A percentile compares a stretch with the other conserved stretches of the same genome.
Evolutionary conservation across 2,888 invertebrate genomes (phyloP).

Genomic region (Acanthoscelides obtectus): DNA sequence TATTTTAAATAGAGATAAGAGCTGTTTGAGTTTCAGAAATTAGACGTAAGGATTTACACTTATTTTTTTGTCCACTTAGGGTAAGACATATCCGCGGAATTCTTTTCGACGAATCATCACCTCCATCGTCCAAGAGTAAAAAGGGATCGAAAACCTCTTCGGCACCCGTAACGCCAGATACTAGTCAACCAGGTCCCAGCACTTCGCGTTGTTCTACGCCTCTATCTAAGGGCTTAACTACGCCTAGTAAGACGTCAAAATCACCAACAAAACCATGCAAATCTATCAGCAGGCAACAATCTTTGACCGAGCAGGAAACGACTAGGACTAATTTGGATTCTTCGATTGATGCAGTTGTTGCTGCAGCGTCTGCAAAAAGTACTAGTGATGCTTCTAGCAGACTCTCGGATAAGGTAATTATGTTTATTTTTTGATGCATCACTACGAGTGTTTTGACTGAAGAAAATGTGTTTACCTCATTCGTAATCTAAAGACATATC

Average conservation of each 20-base stretch:
- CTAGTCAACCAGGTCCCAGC: constrained; percentile 1
- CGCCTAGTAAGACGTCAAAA: constrained; percentile 2
- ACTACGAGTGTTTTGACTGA: too few species aligned
- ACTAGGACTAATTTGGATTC: not conserved
- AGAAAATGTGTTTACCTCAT: too few species aligned
- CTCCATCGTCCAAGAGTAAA: constrained; percentile 24
- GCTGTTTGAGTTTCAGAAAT: too few species aligned
- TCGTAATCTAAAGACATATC: too few species aligned
- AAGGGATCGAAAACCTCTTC: constrained; percentile 22
- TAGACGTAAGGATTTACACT: too few species aligned
- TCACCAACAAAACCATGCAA: constrained; percentile 13
- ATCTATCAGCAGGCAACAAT: not conserved
- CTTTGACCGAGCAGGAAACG: not conserved
- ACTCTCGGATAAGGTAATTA: not conserved
- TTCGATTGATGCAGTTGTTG: not conserved
- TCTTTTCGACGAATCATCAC: constrained; percentile 51
- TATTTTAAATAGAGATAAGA: too few species aligned
- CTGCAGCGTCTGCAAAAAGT: not conserved
- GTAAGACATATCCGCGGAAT: constrained; percentile 50
- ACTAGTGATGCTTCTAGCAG: not conserved
- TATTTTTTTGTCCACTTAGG: constrained; percentile 1
- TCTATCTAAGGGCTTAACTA: not conserved
- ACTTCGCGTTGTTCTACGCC: not conserved
- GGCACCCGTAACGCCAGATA: not conserved
- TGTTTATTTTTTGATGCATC: too few species aligned